Base-by-base conservation (phyloP, 2,113 vertebrate genomes). In the Paedocypris sp. region DNA sequence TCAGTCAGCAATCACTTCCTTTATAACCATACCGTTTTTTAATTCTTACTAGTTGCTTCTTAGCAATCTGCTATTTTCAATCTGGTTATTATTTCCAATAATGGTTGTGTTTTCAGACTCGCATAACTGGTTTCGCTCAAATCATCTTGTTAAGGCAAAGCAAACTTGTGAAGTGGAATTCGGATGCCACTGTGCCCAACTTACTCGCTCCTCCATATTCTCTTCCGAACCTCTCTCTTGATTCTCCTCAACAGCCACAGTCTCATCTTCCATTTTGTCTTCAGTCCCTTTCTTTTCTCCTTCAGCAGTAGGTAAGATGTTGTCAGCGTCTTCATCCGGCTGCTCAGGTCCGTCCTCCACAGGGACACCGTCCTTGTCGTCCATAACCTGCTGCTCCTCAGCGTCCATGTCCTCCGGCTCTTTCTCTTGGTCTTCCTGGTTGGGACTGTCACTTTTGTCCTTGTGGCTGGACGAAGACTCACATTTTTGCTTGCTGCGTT, bases 271-370 rank as follows among this genome's bases (percentile, higher is more conserved):
- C 4, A 3, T 18, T 11, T 64, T 41, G 25, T 65, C 60, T 33
- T 53, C 39, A 12, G 45, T 50, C 8, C 13, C 54, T 29, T 26
- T 45, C 26, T 61, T 43, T 61, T 22, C 61, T 6, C 11, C 41
- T 19, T 68, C 60, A 1, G 48, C 53, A 15, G 60, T 35, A 11
- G 36, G 10, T 20, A 8, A 12, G 3, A 3, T 4, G 7, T 11
- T 18, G 19, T 35, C 47, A 3, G 6, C 31, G 2, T 3, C 38
- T 8, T 66, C 56, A 7, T 67, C 54, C 12, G 25, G 12, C 20
- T 35, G 42, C 2, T 35, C 29, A 2, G 12, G 13, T 19, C 61
- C 56, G 5, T 70, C 47, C 29, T 79, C 77, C 80, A 85, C n/a
- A 4, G 60, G 39, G 41, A 62, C 7, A 4, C 39, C 60, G 15